Conservation (phyloP, 2,113 vertebrate genomes). For the Xiphophorus maculatus region DNA sequence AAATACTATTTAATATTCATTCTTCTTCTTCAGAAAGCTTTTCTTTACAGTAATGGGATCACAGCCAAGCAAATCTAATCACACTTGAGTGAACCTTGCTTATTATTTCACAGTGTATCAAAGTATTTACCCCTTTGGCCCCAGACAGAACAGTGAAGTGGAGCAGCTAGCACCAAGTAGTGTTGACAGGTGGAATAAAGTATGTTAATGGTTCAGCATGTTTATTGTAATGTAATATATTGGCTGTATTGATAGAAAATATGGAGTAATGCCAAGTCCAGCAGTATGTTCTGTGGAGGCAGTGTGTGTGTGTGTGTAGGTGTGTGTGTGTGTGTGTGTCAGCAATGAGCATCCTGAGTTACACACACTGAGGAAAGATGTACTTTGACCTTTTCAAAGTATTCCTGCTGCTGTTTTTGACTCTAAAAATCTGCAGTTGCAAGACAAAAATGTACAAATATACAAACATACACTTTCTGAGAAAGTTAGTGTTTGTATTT, state of each 20-base stretch:
- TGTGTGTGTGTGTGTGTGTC: constrained; percentile 22
- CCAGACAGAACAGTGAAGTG: constrained; percentile 5
- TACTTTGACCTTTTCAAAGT: constrained; percentile 1
- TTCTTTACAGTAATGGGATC: constrained; percentile 24
- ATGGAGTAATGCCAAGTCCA: constrained; percentile 34
- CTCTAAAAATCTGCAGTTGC: constrained; percentile 26
- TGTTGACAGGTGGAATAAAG: constrained; percentile 53
- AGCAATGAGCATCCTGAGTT: constrained; percentile 8
- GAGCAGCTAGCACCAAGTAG: constrained; percentile 6
- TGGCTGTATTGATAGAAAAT: constrained; percentile 34
- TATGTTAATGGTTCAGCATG: constrained; percentile 49
- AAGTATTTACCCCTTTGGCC: constrained; percentile 38
- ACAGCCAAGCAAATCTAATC: constrained; percentile 57
- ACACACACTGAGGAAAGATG: constrained; percentile 8
- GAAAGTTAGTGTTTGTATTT: constrained; percentile 4
- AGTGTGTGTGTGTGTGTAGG: constrained; percentile 17
- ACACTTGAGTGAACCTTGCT: constrained; percentile 33
- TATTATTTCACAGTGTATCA: constrained; percentile 52
- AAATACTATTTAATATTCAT: constrained; percentile 33
- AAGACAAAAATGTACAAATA: neutral
- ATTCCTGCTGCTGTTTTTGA: neutral
- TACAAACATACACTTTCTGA: neutral
- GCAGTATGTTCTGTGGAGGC: neutral
- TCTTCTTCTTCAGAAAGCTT: constrained; percentile 19
- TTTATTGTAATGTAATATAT: constrained; percentile 44